phyloP scores from a whole-genome alignment of 2,797 vertebrate species.

The Sebastes matsubarae region DNA sequence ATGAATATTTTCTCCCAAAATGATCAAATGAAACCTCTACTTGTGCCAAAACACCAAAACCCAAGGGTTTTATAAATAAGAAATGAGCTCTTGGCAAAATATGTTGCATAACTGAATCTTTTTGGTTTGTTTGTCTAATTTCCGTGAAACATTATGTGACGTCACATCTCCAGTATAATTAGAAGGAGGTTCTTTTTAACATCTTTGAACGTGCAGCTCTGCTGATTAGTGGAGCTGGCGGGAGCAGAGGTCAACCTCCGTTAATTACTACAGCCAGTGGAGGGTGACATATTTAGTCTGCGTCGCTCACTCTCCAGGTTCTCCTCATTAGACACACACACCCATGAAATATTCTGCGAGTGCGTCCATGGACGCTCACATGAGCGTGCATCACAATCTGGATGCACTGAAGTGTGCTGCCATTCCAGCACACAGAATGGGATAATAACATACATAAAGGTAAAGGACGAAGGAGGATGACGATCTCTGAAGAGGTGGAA shows the following conservation, averaged over 20 bases:
- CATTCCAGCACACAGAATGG: not conserved
- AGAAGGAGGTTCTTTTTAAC: not conserved
- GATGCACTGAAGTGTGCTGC: not conserved
- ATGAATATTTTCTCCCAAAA: not conserved
- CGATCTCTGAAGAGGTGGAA: not conserved
- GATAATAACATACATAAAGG: not conserved
- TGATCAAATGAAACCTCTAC: not conserved
- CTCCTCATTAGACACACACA: slow-evolving; percentile 6
- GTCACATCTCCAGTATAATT: not conserved
- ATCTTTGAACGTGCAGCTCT: slow-evolving; percentile 14
- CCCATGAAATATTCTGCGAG: not conserved
- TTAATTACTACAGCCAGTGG: slow-evolving; percentile 42
- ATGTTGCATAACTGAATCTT: not conserved
- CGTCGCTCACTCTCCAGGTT: not conserved
- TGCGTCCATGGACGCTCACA: not conserved
- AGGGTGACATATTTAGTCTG: slow-evolving; percentile 28
- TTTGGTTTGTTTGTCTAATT: not conserved
- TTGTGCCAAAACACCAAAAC: not conserved
- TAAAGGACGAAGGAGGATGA: not conserved
- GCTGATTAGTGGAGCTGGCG: slow-evolving; percentile 29
- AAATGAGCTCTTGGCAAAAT: not conserved
- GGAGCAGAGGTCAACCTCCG: slow-evolving; percentile 45
- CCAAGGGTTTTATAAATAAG: not conserved
- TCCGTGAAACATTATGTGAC: not conserved
- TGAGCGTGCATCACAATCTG: not conserved